These are phyloP conservation scores for Podilymbus podiceps DNA, from an alignment of 2,113 vertebrate genomes.

Conservation along the genomic window DNA sequence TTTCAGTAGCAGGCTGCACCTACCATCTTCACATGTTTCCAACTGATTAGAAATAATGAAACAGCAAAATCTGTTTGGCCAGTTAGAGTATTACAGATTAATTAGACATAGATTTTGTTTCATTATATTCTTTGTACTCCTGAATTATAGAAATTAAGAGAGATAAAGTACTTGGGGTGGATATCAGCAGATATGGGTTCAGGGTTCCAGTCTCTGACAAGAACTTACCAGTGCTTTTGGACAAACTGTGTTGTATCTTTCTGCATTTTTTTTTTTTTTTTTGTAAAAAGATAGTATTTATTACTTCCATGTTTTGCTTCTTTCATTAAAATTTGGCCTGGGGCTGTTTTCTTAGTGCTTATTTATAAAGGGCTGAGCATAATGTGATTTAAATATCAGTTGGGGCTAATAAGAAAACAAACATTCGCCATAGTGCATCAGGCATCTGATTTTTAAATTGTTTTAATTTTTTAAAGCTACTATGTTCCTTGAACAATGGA, in stretches of 20 bases:
- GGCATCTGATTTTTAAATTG: background rate
- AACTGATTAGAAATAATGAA: background rate
- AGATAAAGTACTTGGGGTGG: background rate
- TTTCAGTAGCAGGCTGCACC: background rate
- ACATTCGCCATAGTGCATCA: background rate
- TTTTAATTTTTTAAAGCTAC: constrained; percentile 77
- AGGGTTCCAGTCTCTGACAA: background rate
- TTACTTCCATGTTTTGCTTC: background rate
- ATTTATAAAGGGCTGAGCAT: background rate
- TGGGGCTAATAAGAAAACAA: background rate
- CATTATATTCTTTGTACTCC: background rate
- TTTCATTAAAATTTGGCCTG: background rate
- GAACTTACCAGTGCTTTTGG: background rate
- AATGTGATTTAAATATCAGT: background rate
- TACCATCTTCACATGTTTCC: background rate
- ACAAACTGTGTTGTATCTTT: background rate
- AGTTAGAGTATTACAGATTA: background rate
- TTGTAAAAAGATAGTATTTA: background rate
- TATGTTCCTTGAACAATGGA: constrained; percentile 97
- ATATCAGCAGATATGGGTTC: background rate
- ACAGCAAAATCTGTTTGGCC: background rate
- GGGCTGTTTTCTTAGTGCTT: background rate
- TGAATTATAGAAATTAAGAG: background rate
- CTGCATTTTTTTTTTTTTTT: background rate
- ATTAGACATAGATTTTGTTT: background rate